A percentile compares a stretch with the other conserved stretches of the same genome.
These are phyloP conservation scores for Chionodraco myersi DNA, from an alignment of 2,113 vertebrate genomes.

Conservation along the genomic window DNA sequence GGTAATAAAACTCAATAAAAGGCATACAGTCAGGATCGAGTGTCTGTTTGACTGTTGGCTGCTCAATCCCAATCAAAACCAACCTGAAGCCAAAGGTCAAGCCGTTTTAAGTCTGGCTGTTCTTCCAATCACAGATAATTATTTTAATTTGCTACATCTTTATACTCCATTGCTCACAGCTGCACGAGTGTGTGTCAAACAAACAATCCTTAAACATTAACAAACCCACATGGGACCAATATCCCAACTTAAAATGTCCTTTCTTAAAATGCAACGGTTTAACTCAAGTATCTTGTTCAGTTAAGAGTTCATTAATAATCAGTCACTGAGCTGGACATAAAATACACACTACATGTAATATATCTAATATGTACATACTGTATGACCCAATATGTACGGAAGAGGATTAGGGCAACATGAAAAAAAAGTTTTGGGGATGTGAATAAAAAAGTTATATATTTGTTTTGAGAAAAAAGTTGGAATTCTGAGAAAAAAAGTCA, in stretches of 20 bases:
- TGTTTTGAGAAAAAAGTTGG: too few species aligned
- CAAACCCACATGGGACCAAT: neutral
- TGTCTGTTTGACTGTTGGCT: neutral
- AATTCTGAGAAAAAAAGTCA: too few species aligned
- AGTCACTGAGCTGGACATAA: neutral
- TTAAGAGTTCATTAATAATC: neutral
- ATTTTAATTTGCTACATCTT: constrained; percentile 2
- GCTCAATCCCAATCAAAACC: neutral
- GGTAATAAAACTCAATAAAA: neutral
- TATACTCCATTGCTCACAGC: neutral
- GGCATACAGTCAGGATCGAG: neutral
- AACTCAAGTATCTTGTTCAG: neutral
- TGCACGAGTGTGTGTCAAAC: neutral
- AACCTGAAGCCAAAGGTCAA: neutral
- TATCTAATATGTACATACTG: too few species aligned
- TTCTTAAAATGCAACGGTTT: neutral
- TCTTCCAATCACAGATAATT: neutral
- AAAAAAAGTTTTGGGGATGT: too few species aligned
- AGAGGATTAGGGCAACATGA: too few species aligned
- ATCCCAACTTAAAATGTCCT: neutral
- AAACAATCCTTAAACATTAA: neutral
- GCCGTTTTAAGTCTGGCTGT: neutral
- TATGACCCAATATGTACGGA: too few species aligned
- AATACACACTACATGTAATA: too few species aligned
- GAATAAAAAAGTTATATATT: too few species aligned